phyloP scores from a whole-genome alignment of 2,113 vertebrate species.

The Pan paniscus region DNA sequence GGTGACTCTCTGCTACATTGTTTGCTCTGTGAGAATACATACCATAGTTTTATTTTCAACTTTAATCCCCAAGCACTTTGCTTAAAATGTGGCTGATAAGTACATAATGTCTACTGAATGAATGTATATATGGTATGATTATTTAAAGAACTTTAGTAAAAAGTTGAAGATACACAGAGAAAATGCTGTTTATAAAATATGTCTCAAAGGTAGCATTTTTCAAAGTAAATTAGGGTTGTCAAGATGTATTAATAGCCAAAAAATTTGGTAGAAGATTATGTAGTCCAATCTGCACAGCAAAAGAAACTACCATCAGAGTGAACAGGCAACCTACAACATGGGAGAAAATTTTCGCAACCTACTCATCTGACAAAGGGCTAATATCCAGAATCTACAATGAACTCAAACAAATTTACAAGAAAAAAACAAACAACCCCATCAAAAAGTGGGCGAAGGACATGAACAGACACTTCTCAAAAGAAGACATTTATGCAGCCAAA shows the following conservation, averaged over 20 bases:
- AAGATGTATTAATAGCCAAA: neutral
- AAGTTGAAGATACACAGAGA: constrained; percentile 34
- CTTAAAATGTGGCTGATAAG: constrained; percentile 22
- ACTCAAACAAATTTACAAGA: too few species aligned
- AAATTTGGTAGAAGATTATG: neutral
- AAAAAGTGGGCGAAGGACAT: too few species aligned
- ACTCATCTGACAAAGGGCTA: too few species aligned
- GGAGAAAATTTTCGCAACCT: too few species aligned
- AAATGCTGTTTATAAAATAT: constrained; percentile 33
- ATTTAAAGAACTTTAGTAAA: constrained; percentile 32
- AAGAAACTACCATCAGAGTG: too few species aligned
- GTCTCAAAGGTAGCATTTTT: constrained; percentile 27
- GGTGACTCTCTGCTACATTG: neutral
- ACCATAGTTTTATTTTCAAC: neutral
- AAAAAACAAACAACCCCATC: too few species aligned
- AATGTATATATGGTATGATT: neutral
- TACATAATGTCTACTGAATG: neutral
- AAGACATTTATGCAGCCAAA: too few species aligned
- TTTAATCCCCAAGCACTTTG: constrained; percentile 3
- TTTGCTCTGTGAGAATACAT: constrained; percentile 27
- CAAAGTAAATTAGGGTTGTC: constrained; percentile 15
- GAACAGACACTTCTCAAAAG: too few species aligned
- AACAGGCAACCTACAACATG: too few species aligned
- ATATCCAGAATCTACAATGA: too few species aligned
- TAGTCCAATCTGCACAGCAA: neutral